Conservation (phyloP, 1,140 invertebrate genomes). For the Drosophila sulfurigaster region DNA sequence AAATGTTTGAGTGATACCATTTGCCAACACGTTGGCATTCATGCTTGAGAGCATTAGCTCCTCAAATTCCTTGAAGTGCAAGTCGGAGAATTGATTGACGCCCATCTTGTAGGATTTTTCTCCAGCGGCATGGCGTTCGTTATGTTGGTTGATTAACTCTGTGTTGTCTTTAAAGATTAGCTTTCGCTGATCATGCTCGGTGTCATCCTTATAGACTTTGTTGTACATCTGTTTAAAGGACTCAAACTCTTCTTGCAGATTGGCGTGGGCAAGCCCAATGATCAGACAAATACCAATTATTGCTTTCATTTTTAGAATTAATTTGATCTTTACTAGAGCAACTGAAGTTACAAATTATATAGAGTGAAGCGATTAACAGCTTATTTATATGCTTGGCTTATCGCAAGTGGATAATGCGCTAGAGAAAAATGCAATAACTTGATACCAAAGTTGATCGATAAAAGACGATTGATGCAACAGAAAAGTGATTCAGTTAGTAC, state of each 20-base stretch:
- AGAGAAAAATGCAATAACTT: neutral
- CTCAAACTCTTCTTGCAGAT: neutral
- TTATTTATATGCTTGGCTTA: neutral
- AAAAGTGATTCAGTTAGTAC: neutral
- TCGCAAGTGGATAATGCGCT: neutral
- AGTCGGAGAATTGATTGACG: conserved; percentile 93
- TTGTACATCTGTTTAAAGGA: conserved; percentile 5
- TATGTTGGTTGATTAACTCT: conserved; percentile 92
- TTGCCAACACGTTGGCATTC: neutral
- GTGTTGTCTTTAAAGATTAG: conserved; percentile 94
- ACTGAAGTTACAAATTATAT: neutral
- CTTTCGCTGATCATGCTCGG: conserved; percentile 86
- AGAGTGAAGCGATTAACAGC: neutral
- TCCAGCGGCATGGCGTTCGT: conserved; percentile 88
- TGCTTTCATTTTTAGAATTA: conserved; percentile 12
- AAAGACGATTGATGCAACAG: neutral
- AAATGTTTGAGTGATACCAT: neutral
- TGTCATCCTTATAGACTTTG: conserved; percentile 12
- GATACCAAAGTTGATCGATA: neutral
- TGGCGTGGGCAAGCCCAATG: conserved; percentile 1
- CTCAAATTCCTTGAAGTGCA: conserved; percentile 92
- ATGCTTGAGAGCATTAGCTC: conserved; percentile 4
- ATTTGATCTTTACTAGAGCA: neutral
- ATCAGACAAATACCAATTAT: neutral
- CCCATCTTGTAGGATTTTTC: conserved; percentile 87